phyloP scores from a whole-genome alignment of 2,113 vertebrate genomes.

The Taurulus bubalis region DNA sequence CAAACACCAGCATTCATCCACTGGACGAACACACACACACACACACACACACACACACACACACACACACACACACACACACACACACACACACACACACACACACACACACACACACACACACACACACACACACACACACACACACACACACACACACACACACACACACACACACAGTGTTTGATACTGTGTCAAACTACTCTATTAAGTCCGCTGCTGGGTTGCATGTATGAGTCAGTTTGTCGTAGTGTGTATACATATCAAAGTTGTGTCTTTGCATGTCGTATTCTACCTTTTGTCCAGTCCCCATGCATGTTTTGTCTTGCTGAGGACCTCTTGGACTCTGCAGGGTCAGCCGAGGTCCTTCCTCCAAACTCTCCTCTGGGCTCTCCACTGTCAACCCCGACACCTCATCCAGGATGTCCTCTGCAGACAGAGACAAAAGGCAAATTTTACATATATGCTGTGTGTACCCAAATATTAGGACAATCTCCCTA shows the following conservation, averaged over 20 bases:
- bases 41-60: background rate
- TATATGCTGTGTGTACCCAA: background rate
- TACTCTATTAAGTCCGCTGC: constrained; percentile 9
- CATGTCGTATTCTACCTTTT: constrained; percentile 68
- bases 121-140: too few relatives aligned
- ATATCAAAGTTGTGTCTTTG: constrained; percentile 24
- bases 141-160: too few relatives aligned
- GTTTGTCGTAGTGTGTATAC: background rate
- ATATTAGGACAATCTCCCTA: background rate
- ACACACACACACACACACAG: too few relatives aligned
- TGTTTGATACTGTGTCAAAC: background rate
- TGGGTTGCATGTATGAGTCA: constrained; percentile 15
- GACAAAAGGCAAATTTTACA: background rate
- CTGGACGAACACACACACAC: background rate
- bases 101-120: too few relatives aligned
- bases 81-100: background rate
- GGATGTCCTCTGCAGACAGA: constrained; percentile 80
- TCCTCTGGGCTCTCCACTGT: constrained; percentile 71
- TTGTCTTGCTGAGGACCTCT: constrained; percentile 64
- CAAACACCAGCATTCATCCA: background rate
- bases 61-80: background rate
- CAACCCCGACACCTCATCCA: constrained; percentile 80
- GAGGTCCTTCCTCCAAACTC: constrained; percentile 56
- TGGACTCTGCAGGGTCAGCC: constrained; percentile 44
- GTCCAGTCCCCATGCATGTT: constrained; percentile 44